Percentiles rank a stretch among this genome's conserved stretches.
These are phyloP conservation scores for Drymodes brunneopygia DNA, from an alignment of 2,113 vertebrate species.

Conservation along the genomic window DNA sequence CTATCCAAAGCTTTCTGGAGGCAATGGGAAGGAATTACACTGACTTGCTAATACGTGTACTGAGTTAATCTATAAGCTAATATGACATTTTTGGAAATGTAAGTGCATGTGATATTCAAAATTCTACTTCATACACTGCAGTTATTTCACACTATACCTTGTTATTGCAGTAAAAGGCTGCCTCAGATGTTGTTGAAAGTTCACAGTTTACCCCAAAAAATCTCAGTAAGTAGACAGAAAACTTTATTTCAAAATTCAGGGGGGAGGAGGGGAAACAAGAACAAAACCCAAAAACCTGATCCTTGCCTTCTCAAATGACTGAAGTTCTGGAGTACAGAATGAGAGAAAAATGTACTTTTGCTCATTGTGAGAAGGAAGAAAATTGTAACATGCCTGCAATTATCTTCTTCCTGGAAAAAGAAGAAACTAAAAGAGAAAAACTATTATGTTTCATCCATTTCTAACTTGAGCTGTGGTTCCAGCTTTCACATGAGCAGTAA, in stretches of 20 bases:
- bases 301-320: background rate
- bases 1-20: background rate
- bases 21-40: background rate
- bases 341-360: background rate
- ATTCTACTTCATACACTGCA: background rate
- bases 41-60: background rate
- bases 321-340: background rate
- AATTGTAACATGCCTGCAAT: background rate
- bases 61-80: background rate
- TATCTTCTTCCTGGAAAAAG: background rate
- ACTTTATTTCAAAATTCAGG: background rate
- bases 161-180: background rate
- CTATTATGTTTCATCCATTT: background rate
- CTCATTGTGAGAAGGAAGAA: background rate
- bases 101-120: background rate
- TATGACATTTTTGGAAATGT: background rate
- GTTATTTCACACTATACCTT: background rate
- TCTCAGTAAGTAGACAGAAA: background rate
- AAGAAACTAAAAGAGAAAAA: background rate
- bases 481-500: background rate
- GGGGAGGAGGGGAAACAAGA: rapidly evolving
- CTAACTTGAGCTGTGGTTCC: background rate
- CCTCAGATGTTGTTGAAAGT: background rate
- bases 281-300: rapidly evolving
- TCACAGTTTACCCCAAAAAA: background rate